These are phyloP conservation scores for Triplophysa yarkandensis DNA, from an alignment of 2,797 vertebrate species.

Conservation along the genomic window DNA sequence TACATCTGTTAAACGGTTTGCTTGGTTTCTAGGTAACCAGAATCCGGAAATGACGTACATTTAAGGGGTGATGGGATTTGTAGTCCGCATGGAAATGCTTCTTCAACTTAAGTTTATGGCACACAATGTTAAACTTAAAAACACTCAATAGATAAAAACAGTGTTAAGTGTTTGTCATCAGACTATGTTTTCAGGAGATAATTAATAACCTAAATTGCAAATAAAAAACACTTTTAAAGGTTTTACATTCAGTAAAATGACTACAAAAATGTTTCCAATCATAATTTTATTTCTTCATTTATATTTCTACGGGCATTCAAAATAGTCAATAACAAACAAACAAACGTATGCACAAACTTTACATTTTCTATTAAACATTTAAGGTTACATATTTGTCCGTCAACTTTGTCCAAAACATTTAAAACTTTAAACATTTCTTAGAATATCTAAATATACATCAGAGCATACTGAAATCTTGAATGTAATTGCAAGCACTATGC, in stretches of 20 bases:
- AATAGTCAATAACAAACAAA: constrained; percentile 46
- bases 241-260: background rate
- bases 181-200: no score
- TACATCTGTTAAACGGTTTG: constrained; percentile 53
- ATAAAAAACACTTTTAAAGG: no score
- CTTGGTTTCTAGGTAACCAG: constrained; percentile 75
- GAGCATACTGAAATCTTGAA: background rate
- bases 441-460: background rate
- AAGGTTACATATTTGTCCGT: constrained; percentile 27
- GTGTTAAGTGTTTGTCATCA: no score
- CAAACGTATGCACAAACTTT: constrained; percentile 34
- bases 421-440: background rate
- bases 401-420: constrained; percentile 43
- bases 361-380: constrained; percentile 39
- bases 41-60: constrained; percentile 61
- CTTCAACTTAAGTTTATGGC: no score
- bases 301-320: constrained; percentile 53
- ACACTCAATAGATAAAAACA: no score
- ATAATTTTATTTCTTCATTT: constrained; percentile 42
- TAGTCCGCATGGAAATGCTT: constrained; percentile 26
- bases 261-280: constrained; percentile 15
- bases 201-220: no score
- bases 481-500: background rate
- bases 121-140: no score
- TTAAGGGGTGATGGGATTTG: constrained; percentile 66